Evolutionary conservation across 2,113 vertebrate genomes (phyloP), one percentile per base, ranked within the genome.

Genomic region (Onychostruthus taczanowskii): DNA sequence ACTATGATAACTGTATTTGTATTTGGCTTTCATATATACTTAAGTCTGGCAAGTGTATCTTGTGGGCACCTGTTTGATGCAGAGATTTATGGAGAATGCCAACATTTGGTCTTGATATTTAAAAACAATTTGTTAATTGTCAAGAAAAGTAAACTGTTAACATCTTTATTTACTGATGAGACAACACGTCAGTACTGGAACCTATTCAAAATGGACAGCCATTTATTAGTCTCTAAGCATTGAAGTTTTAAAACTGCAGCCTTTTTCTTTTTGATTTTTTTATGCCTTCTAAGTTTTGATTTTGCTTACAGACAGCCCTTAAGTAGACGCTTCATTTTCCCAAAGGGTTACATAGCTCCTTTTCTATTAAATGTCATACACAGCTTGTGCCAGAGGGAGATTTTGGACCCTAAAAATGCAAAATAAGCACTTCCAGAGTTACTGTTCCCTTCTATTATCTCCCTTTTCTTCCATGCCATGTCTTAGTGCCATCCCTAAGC

Each of bases 51-150:
- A 97, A 97, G 87, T 56, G 53, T 91, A 90, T 94, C 86, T 97
- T 2, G 16, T 96, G 95, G 96, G 95, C 97, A 97, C 96, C 97
- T 97, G 96, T 89, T 97, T 97, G 96, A 97, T 1, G 94, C 93
- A 94, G 91, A 96, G 85, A 96, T 91, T 94, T 85, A 84, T 87
- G 90, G 89, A 82, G 95, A 94, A 95, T 96, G 97, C 95, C 97
- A 97, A 96, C 96, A 93, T 95, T 97, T 95, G 82, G 93, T 97
- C 95, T 97, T 91, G 93, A 90, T 97, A 95, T 96, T 95, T 95
- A 94, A 97, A 97, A 97, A 97, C 95, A 96, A 95, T 96, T 97
- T 96, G 95, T 96, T 96, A 97, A 93, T 97, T 97, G 96, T 97
- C 96, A 97, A 96, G 91, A 96, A 95, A 95, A 96, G 94, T 96